These are phyloP conservation scores for Colletes latitarsis DNA, from an alignment of 1,140 invertebrate species.

Conservation along the genomic window DNA sequence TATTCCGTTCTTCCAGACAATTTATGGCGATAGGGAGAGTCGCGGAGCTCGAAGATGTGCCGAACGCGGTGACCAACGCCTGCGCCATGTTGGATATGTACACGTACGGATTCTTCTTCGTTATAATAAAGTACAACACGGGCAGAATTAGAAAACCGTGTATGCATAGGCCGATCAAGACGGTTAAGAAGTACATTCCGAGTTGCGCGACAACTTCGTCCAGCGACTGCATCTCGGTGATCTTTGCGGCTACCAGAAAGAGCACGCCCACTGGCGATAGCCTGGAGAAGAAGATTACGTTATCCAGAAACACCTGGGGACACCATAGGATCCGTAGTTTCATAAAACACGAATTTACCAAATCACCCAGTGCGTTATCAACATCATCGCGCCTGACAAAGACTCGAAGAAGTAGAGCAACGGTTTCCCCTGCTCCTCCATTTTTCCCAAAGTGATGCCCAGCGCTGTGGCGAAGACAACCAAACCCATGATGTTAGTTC, in stretches of 20 bases:
- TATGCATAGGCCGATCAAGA: slow-evolving; percentile 88
- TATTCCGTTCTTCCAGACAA: slow-evolving; percentile 90
- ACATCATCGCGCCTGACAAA: slow-evolving; percentile 87
- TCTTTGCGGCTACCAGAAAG: slow-evolving; percentile 90
- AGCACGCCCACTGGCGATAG: slow-evolving; percentile 92
- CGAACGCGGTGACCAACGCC: slow-evolving; percentile 89
- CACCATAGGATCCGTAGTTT: background rate
- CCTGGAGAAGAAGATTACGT: slow-evolving; percentile 58
- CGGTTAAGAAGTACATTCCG: slow-evolving; percentile 92
- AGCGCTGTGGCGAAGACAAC: slow-evolving; percentile 86
- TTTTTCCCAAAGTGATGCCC: slow-evolving; percentile 85
- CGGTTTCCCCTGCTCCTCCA: slow-evolving; percentile 84
- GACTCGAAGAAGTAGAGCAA: slow-evolving; percentile 85
- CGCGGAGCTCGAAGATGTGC: slow-evolving; percentile 89
- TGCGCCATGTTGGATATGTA: slow-evolving; percentile 89
- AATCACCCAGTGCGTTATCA: slow-evolving; percentile 88
- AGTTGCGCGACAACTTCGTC: slow-evolving; percentile 86
- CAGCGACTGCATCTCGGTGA: slow-evolving; percentile 90
- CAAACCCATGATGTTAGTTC: slow-evolving; percentile 87
- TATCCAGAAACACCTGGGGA: background rate
- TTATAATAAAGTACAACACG: slow-evolving; percentile 85
- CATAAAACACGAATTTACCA: slow-evolving; percentile 76
- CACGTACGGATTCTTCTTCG: slow-evolving; percentile 85
- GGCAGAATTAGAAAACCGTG: slow-evolving; percentile 91
- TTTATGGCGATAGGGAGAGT: slow-evolving; percentile 88